Conservation (phyloP, 1,140 invertebrate genomes). For the Cotesia vestalis region DNA sequence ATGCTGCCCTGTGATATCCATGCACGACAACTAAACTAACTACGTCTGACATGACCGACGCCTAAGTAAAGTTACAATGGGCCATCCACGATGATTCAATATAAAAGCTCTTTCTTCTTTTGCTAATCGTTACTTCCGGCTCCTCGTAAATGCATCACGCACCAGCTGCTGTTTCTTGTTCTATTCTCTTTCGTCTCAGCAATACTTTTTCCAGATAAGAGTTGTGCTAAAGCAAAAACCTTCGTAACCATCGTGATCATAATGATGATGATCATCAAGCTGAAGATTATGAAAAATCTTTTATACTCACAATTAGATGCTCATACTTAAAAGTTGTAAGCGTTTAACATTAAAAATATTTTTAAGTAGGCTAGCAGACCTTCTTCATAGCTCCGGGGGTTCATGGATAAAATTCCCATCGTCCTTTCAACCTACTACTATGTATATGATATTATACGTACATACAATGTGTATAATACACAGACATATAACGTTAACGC, state of each 20-base stretch:
- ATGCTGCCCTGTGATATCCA: too few relatives aligned
- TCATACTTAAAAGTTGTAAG: too few relatives aligned
- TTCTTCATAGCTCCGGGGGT: conserved; percentile 20
- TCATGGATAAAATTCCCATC: conserved; percentile 19
- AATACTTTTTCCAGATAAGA: background rate
- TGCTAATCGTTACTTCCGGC: conserved; percentile 64
- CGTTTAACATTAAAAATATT: background rate
- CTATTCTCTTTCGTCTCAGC: background rate
- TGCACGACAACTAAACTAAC: too few relatives aligned
- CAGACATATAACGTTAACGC: background rate
- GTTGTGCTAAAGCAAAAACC: too few relatives aligned
- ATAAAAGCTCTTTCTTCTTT: conserved; percentile 63
- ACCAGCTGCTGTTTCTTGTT: background rate
- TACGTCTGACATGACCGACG: background rate
- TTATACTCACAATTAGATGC: background rate
- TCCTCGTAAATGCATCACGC: conserved; percentile 39
- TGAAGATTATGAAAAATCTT: too few relatives aligned
- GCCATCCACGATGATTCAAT: conserved; percentile 50
- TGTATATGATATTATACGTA: too few relatives aligned
- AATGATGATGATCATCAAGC: too few relatives aligned
- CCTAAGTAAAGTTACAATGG: conserved; percentile 51
- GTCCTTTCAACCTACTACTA: conserved; percentile 13
- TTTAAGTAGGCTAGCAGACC: conserved; percentile 12
- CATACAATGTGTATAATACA: too few relatives aligned
- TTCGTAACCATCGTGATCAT: too few relatives aligned